phyloP scores from a whole-genome alignment of 2,888 invertebrate species.

The Marronus borbonicus region DNA sequence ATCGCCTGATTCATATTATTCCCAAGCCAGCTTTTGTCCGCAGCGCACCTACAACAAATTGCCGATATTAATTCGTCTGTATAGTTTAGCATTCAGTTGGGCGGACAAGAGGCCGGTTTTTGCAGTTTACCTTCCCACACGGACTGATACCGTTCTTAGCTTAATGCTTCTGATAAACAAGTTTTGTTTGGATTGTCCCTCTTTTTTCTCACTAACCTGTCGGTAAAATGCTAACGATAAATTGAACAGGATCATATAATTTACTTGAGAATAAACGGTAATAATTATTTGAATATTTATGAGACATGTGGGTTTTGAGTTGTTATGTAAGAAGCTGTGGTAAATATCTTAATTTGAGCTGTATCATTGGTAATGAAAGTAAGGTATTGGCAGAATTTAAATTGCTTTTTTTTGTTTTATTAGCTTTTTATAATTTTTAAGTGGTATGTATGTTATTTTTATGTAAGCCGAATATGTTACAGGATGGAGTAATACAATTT shows the following conservation, averaged over 20 bases:
- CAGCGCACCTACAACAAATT: constrained; percentile 13
- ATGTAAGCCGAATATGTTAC: too few relatives aligned
- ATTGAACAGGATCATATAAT: not conserved
- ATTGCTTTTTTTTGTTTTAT: too few relatives aligned
- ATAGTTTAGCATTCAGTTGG: not conserved
- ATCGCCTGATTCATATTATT: constrained; percentile 33
- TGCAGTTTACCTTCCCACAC: constrained; percentile 18
- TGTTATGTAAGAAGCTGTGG: not conserved
- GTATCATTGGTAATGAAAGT: too few relatives aligned
- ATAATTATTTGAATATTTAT: not conserved
- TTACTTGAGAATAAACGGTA: not conserved
- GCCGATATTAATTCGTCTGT: constrained; percentile 21
- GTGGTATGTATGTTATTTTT: too few relatives aligned
- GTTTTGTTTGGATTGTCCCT: not conserved
- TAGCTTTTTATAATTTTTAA: too few relatives aligned
- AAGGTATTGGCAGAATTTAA: too few relatives aligned
- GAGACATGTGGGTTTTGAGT: not conserved
- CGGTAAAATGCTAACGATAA: not conserved
- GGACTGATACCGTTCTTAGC: not conserved
- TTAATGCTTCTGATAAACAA: not conserved
- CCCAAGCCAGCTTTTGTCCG: not conserved
- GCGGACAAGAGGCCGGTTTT: constrained; percentile 6
- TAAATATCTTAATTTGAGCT: not conserved
- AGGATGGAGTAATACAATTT: too few relatives aligned
- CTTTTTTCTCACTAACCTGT: not conserved